Base-by-base conservation (phyloP, 2,797 vertebrate genomes). In the Falco berigora region DNA sequence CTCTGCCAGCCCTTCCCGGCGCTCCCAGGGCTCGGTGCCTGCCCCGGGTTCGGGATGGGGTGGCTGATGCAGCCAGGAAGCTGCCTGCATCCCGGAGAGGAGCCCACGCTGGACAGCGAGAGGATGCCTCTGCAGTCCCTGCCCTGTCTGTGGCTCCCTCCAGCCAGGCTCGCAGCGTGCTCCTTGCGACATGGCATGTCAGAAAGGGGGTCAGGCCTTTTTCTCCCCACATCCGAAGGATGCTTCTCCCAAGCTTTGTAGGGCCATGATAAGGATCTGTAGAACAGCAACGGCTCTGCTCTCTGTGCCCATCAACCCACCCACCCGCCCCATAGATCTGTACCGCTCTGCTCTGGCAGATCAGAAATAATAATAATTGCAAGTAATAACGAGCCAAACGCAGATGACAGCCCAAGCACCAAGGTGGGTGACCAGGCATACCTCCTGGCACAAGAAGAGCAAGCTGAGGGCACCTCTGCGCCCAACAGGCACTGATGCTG, bases 121-220 rank as follows among this genome's bases (percentile, higher is more conserved):
- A 0, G 2, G 49, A 12, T 56, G 53, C 40, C 58, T 18, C 80
- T 2, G 6, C 36, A 6, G 2, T 25, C 71, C 36, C 47, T 27
- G 38, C 55, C 62, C 63, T 36, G 36, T 5, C 36, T 36, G 56
- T 0, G 0, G 32, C n/a, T 86, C 61, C 50, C 68, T 71, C 55
- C 2, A 1, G 2, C 20, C 10, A 0, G 32, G 13, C 42, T 62
- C 6, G 5, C 82, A 22, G 50, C 63, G 50, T 16, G 1, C 52
- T 58, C 79, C 23, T 23, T 34, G 42, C 15, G 0, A 1, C 5
- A 1, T 0, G 0, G 28, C 42, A 8, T 1, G 2, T 4, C 12
- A 20, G 53, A 30, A 63, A 59, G 3, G 42, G 52, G n/a, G 3
- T 32, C 1, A 0, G 23, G 22, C 19, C 17, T 46, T 62, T 61